Evolutionary conservation across 2,888 invertebrate species (phyloP).

Genomic region (Drosophila mimica): DNA sequence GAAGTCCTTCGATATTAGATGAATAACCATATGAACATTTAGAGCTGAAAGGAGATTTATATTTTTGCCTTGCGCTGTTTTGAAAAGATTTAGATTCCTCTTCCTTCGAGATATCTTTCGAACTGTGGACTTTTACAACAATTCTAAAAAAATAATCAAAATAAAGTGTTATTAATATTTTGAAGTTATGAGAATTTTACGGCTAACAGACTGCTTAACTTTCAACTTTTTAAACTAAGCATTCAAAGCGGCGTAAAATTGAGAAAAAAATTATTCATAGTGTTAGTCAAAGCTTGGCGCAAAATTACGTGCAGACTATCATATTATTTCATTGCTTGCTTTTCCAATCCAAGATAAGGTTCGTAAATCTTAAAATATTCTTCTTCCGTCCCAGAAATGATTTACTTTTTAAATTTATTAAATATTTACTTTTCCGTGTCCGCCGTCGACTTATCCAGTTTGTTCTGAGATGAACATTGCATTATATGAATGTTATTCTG

Average conservation of each 20-base stretch:
- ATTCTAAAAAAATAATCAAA: conserved; percentile 30
- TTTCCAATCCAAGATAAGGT: background rate
- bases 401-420: too few relatives aligned
- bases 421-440: conserved; percentile 34
- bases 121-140: conserved; percentile 11
- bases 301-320: background rate
- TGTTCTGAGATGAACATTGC: conserved; percentile 17
- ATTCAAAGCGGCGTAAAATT: background rate
- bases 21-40: conserved; percentile 65
- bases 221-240: background rate
- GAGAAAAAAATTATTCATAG: background rate
- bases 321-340: background rate
- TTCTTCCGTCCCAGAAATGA: too few relatives aligned
- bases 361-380: too few relatives aligned
- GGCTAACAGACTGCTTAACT: background rate
- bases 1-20: conserved; percentile 57
- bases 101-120: background rate
- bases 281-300: background rate
- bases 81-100: background rate
- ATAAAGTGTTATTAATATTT: background rate
- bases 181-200: background rate
- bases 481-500: conserved; percentile 18
- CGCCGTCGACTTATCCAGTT: background rate
- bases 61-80: conserved; percentile 5
- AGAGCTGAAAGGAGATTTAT: conserved; percentile 61